phyloP scores from a whole-genome alignment of 2,113 vertebrate species.

The Heterocephalus glaber region DNA sequence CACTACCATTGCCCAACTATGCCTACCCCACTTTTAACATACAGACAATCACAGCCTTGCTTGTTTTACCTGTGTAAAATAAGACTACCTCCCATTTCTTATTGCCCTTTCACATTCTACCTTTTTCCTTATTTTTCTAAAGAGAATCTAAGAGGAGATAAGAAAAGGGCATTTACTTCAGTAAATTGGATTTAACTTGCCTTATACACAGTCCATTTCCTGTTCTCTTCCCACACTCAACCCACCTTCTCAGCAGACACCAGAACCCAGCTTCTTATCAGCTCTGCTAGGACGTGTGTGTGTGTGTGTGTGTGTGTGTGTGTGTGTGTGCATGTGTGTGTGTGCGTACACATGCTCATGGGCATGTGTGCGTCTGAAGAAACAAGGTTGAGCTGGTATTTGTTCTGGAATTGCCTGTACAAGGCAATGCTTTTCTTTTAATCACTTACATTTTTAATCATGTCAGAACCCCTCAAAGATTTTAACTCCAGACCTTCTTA shows the following conservation, averaged over 20 bases:
- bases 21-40: neutral
- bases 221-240: neutral
- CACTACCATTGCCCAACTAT: fast-evolving
- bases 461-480: neutral
- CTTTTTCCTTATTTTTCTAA: slow-evolving; percentile 53
- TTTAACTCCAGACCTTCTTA: neutral
- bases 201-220: neutral
- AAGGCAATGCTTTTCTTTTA: neutral
- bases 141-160: neutral
- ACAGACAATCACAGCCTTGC: neutral
- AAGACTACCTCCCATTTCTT: neutral
- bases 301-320: neutral
- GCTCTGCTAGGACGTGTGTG: neutral
- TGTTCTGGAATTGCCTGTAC: neutral
- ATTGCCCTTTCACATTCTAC: slow-evolving; percentile 9
- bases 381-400: neutral
- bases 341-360: neutral
- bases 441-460: neutral
- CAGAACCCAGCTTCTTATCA: neutral
- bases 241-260: neutral
- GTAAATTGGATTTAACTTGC: neutral
- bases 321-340: fast-evolving
- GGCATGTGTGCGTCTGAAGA: neutral
- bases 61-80: slow-evolving; percentile 30
- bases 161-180: slow-evolving; percentile 11